A percentile compares a stretch with the other conserved stretches of the same genome.
These are phyloP conservation scores for Lophura nycthemera DNA, from an alignment of 2,113 vertebrate species.

Conservation along the genomic window DNA sequence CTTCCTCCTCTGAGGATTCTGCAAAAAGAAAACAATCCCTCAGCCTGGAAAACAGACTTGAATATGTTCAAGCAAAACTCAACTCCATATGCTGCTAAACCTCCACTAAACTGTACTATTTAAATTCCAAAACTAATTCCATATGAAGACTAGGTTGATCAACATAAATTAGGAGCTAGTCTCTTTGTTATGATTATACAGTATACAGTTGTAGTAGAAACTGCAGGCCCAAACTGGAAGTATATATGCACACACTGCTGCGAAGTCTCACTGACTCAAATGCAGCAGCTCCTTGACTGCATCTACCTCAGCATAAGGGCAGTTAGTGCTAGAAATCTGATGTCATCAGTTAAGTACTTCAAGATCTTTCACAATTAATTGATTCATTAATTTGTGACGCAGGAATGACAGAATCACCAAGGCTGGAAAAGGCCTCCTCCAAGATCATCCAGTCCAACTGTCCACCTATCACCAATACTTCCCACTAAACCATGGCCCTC, in stretches of 20 bases:
- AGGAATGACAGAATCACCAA: background rate
- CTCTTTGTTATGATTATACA: fast-evolving
- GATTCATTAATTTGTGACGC: background rate
- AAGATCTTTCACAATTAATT: background rate
- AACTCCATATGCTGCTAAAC: background rate
- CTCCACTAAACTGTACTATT: background rate
- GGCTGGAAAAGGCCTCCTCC: too few relatives aligned
- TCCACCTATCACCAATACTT: too few relatives aligned
- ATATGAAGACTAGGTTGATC: background rate
- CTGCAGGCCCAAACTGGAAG: background rate
- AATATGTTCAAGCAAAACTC: background rate
- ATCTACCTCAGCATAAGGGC: background rate
- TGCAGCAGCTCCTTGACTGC: fast-evolving
- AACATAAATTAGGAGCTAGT: background rate
- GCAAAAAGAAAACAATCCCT: constrained; percentile 26
- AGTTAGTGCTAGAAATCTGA: background rate
- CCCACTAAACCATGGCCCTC: too few relatives aligned
- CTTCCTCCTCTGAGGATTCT: constrained; percentile 84
- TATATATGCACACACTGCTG: fast-evolving
- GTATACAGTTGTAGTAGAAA: background rate
- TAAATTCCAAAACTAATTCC: background rate
- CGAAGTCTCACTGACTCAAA: background rate
- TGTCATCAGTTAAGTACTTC: background rate
- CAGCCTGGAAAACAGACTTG: background rate
- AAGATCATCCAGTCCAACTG: too few relatives aligned